Base-by-base conservation (phyloP, 2,113 vertebrate genomes). In the Pantherophis guttatus region DNA sequence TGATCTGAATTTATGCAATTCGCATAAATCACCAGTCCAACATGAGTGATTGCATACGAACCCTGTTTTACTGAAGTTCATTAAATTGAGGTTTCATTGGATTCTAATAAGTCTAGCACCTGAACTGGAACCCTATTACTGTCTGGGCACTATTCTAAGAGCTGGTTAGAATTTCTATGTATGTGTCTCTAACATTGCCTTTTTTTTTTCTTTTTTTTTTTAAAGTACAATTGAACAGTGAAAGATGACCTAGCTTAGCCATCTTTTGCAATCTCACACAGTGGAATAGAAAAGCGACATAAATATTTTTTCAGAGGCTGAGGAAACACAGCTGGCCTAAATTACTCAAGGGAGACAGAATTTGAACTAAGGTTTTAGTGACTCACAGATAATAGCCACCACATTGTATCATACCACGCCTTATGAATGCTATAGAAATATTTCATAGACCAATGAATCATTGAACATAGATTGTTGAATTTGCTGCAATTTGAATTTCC, bases 161-260 rank as follows among this genome's bases (percentile, higher is more conserved):
- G 75, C 33, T 91, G 39, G 24, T 91, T 86, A 58, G 58, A 50
- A 86, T 59, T 44, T 87, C 53, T 7, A 44, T 53, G 39, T 26
- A 54, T 33, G 65, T 39, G 54, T n/a, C 33, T 24, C 3, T 55
- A 33, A 88, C 50, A n/a, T 26, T 24, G n/a, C 50, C 50, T 88
- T 70, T 92, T 70, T 92, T 70, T 70, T 87, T 92, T n/a, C n/a
- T 21, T 70, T 88, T 92, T 13, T 48, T 75, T 12, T 81, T 89
- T 55, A 75, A 55, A 6, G 15, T 81, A 81, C 2, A 1, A 39
- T 39, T 81, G 33, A 86, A 54, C 75, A 91, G 57, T 54, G 86
- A 92, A 44, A 9, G 52, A 39, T 9, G 8, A 26, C 39, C 53
- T 88, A n/a, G 39, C 5, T 53, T 13, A 54, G 17, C 15, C 29